phyloP scores from a whole-genome alignment of 2,888 invertebrate species.

The Athripsodes cinereus region DNA sequence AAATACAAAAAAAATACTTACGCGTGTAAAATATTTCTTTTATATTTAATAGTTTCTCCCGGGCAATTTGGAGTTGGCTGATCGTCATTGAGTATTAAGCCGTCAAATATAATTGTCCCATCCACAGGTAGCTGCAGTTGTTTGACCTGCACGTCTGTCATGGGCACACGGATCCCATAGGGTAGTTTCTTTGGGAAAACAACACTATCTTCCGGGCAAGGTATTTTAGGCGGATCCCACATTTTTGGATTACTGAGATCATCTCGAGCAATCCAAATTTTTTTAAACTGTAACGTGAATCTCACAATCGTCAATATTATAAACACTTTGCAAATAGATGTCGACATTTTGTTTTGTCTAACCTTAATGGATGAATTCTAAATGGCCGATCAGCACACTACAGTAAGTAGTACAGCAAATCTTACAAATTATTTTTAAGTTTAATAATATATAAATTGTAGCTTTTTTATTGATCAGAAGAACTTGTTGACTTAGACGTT shows the following conservation, averaged over 20 bases:
- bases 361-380: too few relatives aligned
- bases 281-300: neutral
- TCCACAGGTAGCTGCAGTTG: conserved; percentile 9
- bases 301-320: neutral
- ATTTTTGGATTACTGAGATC: neutral
- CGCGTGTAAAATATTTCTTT: conserved; percentile 30
- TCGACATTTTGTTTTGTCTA: too few relatives aligned
- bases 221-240: conserved; percentile 8
- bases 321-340: neutral
- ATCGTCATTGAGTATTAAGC: conserved; percentile 16
- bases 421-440: too few relatives aligned
- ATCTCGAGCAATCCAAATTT: conserved; percentile 4
- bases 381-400: too few relatives aligned
- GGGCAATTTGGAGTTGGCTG: neutral
- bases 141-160: neutral
- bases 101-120: conserved; percentile 30
- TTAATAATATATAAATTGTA: too few relatives aligned
- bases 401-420: too few relatives aligned
- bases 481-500: too few relatives aligned
- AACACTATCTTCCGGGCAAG: conserved; percentile 8
- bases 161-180: neutral
- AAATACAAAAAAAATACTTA: conserved; percentile 5
- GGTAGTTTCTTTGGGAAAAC: neutral
- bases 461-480: too few relatives aligned
- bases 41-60: conserved; percentile 23